Evolutionary conservation across 2,797 vertebrate species (phyloP), one percentile per base, ranked within the genome.

Genomic region (Enteromius thamalakanensis): DNA sequence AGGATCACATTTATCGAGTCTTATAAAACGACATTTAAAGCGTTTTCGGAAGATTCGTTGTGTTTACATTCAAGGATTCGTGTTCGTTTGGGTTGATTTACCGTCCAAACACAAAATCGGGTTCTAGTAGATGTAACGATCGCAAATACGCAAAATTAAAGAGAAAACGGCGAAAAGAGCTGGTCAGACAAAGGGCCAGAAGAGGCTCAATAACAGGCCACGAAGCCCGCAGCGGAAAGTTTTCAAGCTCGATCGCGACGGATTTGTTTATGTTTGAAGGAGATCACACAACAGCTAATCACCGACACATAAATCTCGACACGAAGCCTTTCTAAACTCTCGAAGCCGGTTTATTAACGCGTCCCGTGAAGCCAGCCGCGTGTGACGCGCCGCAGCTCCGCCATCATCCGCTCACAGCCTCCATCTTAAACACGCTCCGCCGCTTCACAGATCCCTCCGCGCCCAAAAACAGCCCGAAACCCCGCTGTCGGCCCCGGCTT

Each of bases 381-480:
- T 49, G 70, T 32, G 70, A 72, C 72, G 75, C 81, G 42, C 51
- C 79, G 79, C 84, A 58, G 51, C 70, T 76, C 71, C 87, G 80
- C 85, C 89, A 85, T 87, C 89, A 87, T 85, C 84, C 51, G 68
- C 77, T 45, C 87, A 85, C 90, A 79, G 79, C 91, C 92, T 93
- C 92, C 94, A 93, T 91, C 92, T 94, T 93, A 92, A 81, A 82
- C 80, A 75, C 80, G 70, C 80, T 51, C 14, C 37, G 64, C 64
- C 71, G 79, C 51, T 32, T n/a, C 2, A n/a, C 79, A 40, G 69
- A 47, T 69, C 12, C 49, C 40, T 7, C 62, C n/a, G n/a, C 17
- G 32, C 49, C 42, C 60, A n/a, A 32, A 68, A 77, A 8, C 32
- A 4, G 15, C 96, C 5, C 15, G 15, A 42, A 69, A 64, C 26